Evolutionary conservation across 2,113 vertebrate species (phyloP).

Genomic region (Lepus timidus): DNA sequence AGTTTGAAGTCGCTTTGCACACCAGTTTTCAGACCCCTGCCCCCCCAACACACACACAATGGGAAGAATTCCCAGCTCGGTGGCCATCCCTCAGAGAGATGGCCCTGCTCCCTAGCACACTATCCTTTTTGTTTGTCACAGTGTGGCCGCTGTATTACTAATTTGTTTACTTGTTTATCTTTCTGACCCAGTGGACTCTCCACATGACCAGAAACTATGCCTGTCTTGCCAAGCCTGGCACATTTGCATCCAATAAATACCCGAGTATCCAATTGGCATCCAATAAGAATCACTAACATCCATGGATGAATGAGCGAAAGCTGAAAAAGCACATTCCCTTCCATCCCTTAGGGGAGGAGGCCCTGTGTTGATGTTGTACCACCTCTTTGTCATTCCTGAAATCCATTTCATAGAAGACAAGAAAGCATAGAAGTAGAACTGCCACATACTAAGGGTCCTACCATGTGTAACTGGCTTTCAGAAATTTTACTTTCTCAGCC

Average conservation of each 20-base stretch:
- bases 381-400: background rate
- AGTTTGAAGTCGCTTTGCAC: background rate
- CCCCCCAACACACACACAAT: too few species aligned
- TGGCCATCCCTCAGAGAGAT: too few species aligned
- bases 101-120: too few species aligned
- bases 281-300: too few species aligned
- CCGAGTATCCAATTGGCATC: background rate
- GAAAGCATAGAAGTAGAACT: background rate
- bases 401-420: background rate
- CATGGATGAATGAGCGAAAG: background rate
- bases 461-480: background rate
- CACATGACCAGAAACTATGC: background rate
- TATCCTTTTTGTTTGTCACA: background rate
- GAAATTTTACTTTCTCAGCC: background rate
- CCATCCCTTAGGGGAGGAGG: background rate
- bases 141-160: background rate
- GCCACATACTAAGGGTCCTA: background rate
- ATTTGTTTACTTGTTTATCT: background rate
- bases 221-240: background rate
- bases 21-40: background rate
- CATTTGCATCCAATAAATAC: background rate
- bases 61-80: background rate
- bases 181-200: background rate
- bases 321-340: accelerated
- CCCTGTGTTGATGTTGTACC: accelerated